Evolutionary conservation across 1,140 invertebrate species (phyloP).

Genomic region (Diorhabda sublineata): DNA sequence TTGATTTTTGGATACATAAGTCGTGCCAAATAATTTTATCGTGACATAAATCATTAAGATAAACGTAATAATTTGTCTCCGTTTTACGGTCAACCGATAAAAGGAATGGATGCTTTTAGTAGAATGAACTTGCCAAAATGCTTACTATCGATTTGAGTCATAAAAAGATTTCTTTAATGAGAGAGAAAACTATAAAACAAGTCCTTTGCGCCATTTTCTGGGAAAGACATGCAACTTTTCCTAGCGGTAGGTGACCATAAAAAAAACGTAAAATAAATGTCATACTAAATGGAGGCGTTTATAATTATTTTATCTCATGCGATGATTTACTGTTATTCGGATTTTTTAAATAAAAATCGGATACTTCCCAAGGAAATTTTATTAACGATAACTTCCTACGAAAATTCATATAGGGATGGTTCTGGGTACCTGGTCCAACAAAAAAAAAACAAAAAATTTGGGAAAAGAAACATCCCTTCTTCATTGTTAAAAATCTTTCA

Average conservation of each 20-base stretch:
- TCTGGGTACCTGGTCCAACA: too few relatives aligned
- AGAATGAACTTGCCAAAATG: conserved; percentile 1
- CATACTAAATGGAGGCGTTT: too few relatives aligned
- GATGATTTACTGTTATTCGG: too few relatives aligned
- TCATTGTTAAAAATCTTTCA: too few relatives aligned
- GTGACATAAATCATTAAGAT: background rate
- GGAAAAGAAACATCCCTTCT: too few relatives aligned
- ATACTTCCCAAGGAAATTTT: too few relatives aligned
- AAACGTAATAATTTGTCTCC: conserved; percentile 1
- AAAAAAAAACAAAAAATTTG: too few relatives aligned
- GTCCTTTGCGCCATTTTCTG: background rate
- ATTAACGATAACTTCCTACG: too few relatives aligned
- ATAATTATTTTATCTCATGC: too few relatives aligned
- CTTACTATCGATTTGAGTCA: conserved; percentile 2
- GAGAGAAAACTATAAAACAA: conserved; percentile 1
- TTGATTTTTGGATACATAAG: too few relatives aligned
- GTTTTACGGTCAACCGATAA: background rate
- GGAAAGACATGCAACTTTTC: background rate
- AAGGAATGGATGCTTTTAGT: background rate
- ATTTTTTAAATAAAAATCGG: too few relatives aligned
- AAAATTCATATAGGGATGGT: too few relatives aligned
- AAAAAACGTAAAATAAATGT: background rate
- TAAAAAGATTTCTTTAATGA: conserved; percentile 3
- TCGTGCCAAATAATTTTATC: background rate
- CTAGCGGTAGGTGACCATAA: background rate